phyloP scores from a whole-genome alignment of 2,113 vertebrate species.

The Apteryx owenii region DNA sequence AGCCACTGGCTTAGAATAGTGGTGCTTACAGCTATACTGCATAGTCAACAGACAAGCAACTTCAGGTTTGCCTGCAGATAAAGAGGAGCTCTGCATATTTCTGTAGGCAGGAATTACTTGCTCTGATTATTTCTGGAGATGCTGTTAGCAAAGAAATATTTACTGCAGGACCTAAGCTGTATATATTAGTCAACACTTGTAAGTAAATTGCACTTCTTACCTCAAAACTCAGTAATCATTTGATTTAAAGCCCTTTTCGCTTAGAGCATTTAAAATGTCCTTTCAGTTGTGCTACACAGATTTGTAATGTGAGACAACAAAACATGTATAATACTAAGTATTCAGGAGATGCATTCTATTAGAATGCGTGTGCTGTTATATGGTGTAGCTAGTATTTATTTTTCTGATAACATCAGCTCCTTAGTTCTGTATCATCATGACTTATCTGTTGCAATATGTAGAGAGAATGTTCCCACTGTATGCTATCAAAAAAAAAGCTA shows the following conservation, averaged over 20 bases:
- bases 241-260: neutral
- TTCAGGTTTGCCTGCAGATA: neutral
- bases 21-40: neutral
- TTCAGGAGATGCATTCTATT: no score
- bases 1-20: neutral
- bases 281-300: fast-evolving
- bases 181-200: neutral
- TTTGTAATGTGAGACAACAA: neutral
- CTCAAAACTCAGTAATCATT: neutral
- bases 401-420: neutral
- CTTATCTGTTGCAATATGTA: neutral
- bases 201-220: neutral
- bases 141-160: neutral
- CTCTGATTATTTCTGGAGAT: neutral
- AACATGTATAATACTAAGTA: neutral
- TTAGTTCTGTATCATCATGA: fast-evolving
- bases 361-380: no score
- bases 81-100: neutral
- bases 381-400: neutral
- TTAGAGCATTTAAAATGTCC: neutral
- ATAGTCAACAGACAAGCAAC: neutral
- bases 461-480: neutral
- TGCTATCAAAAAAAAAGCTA: neutral
- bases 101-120: neutral
- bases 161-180: neutral